phyloP scores from a whole-genome alignment of 2,797 vertebrate species.

The Megalops cyprinoides region DNA sequence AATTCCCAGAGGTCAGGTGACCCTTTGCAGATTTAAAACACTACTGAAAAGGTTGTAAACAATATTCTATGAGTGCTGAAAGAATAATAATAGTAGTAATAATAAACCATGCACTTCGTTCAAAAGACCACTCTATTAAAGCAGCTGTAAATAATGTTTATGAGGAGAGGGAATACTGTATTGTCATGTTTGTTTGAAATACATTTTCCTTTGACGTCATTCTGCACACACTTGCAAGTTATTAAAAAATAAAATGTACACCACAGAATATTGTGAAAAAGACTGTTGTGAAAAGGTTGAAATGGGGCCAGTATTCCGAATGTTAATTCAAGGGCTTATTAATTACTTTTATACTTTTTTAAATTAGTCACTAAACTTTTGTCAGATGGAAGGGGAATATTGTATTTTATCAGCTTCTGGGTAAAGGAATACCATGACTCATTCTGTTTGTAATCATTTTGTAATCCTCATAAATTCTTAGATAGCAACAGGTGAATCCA shows the following conservation, averaged over 20 bases:
- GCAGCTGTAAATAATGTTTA: not conserved
- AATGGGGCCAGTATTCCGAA: not conserved
- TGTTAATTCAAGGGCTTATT: constrained; percentile 18
- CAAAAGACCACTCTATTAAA: not conserved
- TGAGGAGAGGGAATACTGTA: not conserved
- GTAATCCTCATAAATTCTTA: constrained; percentile 5
- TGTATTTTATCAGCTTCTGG: not conserved
- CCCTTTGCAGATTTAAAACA: not conserved
- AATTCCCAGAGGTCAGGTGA: not conserved
- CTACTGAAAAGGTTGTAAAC: not conserved
- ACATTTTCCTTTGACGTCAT: not conserved
- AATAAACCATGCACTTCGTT: not conserved
- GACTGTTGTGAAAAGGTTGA: not conserved
- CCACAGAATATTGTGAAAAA: not conserved
- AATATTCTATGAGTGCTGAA: not conserved
- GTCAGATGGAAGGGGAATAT: not conserved
- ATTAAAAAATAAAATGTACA: not conserved
- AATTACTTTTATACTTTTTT: constrained; percentile 12
- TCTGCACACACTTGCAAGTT: not conserved
- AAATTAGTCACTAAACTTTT: constrained; percentile 11
- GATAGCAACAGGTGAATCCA: not conserved
- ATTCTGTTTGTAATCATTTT: not conserved
- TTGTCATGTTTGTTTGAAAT: not conserved
- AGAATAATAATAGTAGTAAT: not conserved
- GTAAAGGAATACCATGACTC: not conserved